A percentile compares a stretch with the other conserved stretches of the same genome.
These are phyloP conservation scores for Tetragonula clypearis DNA, from an alignment of 1,140 invertebrate genomes.

Conservation along the genomic window DNA sequence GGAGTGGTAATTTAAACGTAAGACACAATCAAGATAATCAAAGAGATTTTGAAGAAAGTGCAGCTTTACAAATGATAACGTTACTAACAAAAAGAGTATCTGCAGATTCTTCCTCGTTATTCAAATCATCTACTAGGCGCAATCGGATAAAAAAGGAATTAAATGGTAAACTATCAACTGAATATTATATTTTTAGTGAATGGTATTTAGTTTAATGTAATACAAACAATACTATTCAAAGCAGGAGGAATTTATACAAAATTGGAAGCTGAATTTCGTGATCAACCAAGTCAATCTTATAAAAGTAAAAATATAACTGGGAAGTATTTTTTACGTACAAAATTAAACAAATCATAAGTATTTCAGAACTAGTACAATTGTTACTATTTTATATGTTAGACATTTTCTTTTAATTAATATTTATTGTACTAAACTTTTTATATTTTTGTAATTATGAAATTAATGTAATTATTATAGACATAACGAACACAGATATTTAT, in stretches of 20 bases:
- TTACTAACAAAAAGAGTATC: slow-evolving; percentile 83
- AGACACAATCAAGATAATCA: slow-evolving; percentile 93
- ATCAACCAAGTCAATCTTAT: slow-evolving; percentile 77
- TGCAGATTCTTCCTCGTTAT: slow-evolving; percentile 65
- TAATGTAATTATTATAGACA: not conserved
- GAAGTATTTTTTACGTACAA: slow-evolving; percentile 56
- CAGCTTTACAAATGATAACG: slow-evolving; percentile 85
- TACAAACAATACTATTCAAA: slow-evolving; percentile 48
- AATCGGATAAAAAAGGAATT: slow-evolving; percentile 70
- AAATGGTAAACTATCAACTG: slow-evolving; percentile 70
- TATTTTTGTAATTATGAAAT: slow-evolving; percentile 10
- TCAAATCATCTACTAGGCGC: slow-evolving; percentile 66
- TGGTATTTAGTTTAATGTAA: slow-evolving; percentile 2
- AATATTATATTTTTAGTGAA: slow-evolving; percentile 31
- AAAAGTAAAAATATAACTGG: slow-evolving; percentile 71
- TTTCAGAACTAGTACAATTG: not conserved
- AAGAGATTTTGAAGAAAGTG: slow-evolving; percentile 89
- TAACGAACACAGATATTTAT: no score
- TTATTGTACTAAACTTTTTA: not conserved
- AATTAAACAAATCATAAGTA: slow-evolving; percentile 49
- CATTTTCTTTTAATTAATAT: not conserved
- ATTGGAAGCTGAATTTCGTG: slow-evolving; percentile 88
- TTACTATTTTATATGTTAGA: not conserved
- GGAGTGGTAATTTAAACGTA: slow-evolving; percentile 88
- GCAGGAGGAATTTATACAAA: slow-evolving; percentile 87